Evolutionary conservation across 1,140 invertebrate species (phyloP).

Genomic region (Meloidogyne exigua): DNA sequence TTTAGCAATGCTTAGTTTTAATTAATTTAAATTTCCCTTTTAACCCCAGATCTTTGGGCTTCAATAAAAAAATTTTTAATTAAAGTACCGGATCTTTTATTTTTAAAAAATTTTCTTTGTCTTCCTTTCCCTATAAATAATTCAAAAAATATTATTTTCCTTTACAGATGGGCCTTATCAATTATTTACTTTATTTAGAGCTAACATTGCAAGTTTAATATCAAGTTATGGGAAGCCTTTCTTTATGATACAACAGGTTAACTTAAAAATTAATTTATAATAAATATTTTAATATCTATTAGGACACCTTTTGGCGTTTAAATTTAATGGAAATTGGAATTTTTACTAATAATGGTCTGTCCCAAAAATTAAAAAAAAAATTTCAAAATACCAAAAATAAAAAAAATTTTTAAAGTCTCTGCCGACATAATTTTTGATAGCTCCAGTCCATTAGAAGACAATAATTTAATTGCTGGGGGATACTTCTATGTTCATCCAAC

Average conservation of each 20-base stretch:
- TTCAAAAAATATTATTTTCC: too few species aligned
- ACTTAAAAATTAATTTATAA: neutral
- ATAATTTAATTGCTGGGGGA: constrained; percentile 47
- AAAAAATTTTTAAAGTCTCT: constrained; percentile 12
- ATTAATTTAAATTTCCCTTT: neutral
- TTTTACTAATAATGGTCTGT: too few species aligned
- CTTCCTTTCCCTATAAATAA: too few species aligned
- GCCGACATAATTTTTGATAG: constrained; percentile 48
- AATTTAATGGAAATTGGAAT: constrained; percentile 41
- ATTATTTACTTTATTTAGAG: constrained; percentile 54
- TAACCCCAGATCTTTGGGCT: too few species aligned
- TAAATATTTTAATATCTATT: constrained; percentile 29
- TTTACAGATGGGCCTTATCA: constrained; percentile 54
- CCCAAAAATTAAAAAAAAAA: too few species aligned
- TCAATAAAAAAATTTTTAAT: too few species aligned
- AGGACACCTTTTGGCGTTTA: constrained; percentile 53
- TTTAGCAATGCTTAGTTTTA: too few species aligned
- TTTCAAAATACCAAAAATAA: neutral
- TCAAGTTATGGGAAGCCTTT: constrained; percentile 48
- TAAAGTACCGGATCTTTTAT: too few species aligned
- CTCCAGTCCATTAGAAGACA: constrained; percentile 29
- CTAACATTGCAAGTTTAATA: constrained; percentile 55
- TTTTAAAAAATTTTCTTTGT: neutral
- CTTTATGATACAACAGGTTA: constrained; percentile 62
- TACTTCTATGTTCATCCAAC: constrained; percentile 43